Evolutionary conservation across 2,888 invertebrate species (phyloP).

Genomic region (Ophion ventricosus): DNA sequence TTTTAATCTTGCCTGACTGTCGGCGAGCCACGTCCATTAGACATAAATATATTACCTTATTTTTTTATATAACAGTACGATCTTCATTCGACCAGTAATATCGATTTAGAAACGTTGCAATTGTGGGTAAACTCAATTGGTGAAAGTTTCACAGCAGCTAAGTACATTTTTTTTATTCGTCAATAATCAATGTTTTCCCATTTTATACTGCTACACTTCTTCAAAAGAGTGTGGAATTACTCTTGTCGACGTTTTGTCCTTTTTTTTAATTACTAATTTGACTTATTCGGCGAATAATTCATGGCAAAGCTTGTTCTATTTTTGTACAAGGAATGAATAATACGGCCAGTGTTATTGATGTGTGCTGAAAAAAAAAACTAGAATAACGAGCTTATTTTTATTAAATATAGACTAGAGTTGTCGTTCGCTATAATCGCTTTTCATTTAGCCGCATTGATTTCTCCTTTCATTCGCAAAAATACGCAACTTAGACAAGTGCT

Average conservation of each 20-base stretch:
- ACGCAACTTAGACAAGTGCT: constrained; percentile 54
- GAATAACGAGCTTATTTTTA: constrained; percentile 37
- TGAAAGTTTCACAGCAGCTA: background rate
- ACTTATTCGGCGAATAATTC: constrained; percentile 10
- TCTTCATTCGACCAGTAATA: constrained; percentile 16
- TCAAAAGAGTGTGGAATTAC: background rate
- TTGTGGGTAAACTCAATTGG: background rate
- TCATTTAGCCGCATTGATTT: constrained; percentile 21
- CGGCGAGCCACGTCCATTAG: constrained; percentile 24
- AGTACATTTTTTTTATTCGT: background rate
- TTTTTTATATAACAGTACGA: constrained; percentile 25
- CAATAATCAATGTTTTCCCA: constrained; percentile 8
- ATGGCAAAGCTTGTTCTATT: constrained; percentile 44
- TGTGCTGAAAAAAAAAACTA: constrained; percentile 30
- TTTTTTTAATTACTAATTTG: constrained; percentile 4
- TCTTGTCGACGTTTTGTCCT: background rate
- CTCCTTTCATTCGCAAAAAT: constrained; percentile 12
- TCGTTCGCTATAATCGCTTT: constrained; percentile 29
- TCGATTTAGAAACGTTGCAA: background rate
- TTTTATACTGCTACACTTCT: background rate
- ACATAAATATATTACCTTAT: constrained; percentile 19
- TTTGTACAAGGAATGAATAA: constrained; percentile 50
- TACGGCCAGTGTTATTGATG: constrained; percentile 50
- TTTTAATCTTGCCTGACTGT: constrained; percentile 34
- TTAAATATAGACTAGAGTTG: constrained; percentile 50